Evolutionary conservation across 2,888 invertebrate species (phyloP).

Genomic region (Calliscelio sp.): DNA sequence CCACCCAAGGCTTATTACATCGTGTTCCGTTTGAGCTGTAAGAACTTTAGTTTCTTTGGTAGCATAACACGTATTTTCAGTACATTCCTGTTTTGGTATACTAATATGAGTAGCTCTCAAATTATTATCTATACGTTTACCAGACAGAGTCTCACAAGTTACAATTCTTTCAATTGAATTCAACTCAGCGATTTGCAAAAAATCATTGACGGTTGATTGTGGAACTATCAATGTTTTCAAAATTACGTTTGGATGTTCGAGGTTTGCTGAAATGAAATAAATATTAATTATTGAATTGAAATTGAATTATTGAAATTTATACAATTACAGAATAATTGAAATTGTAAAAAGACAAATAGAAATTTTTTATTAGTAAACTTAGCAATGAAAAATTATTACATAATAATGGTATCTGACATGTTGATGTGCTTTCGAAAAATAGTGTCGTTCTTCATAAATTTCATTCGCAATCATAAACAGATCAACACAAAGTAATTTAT

Average conservation of each 20-base stretch:
- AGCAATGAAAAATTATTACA: no score
- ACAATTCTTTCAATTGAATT: slow-evolving; percentile 35
- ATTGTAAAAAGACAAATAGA: neutral
- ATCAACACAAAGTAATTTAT: no score
- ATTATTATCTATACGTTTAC: slow-evolving; percentile 27
- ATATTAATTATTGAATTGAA: slow-evolving; percentile 7
- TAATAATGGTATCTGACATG: no score
- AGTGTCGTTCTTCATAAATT: no score
- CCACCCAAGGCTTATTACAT: slow-evolving; percentile 27
- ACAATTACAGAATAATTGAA: slow-evolving; percentile 12
- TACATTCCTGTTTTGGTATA: slow-evolving; percentile 30
- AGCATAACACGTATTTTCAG: slow-evolving; percentile 24
- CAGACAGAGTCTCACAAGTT: slow-evolving; percentile 24
- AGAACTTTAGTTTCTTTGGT: slow-evolving; percentile 15
- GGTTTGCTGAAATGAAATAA: slow-evolving; percentile 26
- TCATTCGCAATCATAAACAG: no score
- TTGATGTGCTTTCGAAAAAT: no score
- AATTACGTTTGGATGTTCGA: slow-evolving; percentile 2
- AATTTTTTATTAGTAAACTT: slow-evolving; percentile 9
- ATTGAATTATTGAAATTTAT: no score
- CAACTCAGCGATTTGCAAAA: slow-evolving; percentile 16
- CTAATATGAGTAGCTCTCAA: slow-evolving; percentile 30
- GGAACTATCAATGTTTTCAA: slow-evolving; percentile 26
- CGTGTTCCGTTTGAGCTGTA: slow-evolving; percentile 21
- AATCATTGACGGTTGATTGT: slow-evolving; percentile 4